Conservation (phyloP, 2,797 vertebrate genomes). For the Sus cebifrons region DNA sequence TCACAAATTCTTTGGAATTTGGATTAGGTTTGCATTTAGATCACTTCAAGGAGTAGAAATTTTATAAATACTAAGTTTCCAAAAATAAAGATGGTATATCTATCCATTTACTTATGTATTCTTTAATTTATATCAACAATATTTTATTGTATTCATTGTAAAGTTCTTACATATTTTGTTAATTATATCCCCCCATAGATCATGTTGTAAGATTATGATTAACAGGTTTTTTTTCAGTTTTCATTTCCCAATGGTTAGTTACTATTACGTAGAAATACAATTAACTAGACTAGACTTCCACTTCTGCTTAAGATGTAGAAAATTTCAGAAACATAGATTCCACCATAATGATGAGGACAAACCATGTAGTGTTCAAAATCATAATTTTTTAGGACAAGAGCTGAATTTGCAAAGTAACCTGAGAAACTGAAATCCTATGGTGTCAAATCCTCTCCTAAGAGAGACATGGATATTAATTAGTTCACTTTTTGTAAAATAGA, state of each 20-base stretch:
- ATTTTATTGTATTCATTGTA: constrained; percentile 14
- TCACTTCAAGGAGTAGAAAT: neutral
- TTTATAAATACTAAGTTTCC: neutral
- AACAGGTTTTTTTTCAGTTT: neutral
- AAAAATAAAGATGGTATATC: neutral
- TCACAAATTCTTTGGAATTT: neutral
- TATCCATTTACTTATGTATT: neutral
- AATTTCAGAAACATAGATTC: neutral
- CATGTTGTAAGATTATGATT: neutral
- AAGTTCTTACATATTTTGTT: neutral
- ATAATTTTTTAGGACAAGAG: neutral
- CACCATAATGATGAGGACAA: neutral
- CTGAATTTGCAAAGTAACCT: neutral
- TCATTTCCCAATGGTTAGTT: neutral
- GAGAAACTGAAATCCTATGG: neutral
- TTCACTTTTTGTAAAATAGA: neutral
- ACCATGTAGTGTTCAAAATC: neutral
- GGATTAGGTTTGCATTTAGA: neutral
- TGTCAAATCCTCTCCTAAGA: neutral
- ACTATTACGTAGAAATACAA: neutral
- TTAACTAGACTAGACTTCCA: neutral
- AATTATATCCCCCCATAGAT: neutral
- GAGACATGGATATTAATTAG: neutral
- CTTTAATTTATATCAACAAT: neutral
- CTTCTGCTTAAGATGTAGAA: neutral